A percentile compares a stretch with the other conserved stretches of the same genome.
Conservation (phyloP, 2,113 vertebrate species). For the Megalops atlanticus region DNA sequence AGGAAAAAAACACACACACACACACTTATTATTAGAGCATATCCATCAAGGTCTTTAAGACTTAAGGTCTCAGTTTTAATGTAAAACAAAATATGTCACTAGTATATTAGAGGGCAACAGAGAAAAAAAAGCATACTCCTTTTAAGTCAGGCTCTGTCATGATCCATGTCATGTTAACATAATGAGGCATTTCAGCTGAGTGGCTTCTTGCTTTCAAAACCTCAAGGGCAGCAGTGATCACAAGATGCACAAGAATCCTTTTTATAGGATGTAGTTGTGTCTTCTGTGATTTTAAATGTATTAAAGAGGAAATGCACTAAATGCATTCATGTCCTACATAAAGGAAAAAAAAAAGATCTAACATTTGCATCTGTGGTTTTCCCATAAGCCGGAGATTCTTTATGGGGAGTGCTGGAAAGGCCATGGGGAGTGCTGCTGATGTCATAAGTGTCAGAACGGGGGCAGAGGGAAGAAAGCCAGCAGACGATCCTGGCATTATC, state of each 20-base stretch:
- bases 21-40: too few relatives aligned
- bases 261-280: not conserved
- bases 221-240: constrained; percentile 16
- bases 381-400: not conserved
- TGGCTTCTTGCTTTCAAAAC: constrained; percentile 7
- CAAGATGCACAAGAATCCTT: not conserved
- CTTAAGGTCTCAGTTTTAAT: too few relatives aligned
- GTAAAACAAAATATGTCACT: not conserved
- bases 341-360: not conserved
- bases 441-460: not conserved
- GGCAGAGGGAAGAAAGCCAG: not conserved
- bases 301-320: constrained; percentile 1
- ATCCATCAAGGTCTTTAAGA: too few relatives aligned
- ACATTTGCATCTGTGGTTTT: not conserved
- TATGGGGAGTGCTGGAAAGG: not conserved
- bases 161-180: constrained; percentile 16
- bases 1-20: too few relatives aligned
- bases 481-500: not conserved
- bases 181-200: constrained; percentile 6
- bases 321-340: constrained; percentile 7
- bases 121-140: not conserved
- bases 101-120: not conserved
- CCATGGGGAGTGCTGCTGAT: not conserved
- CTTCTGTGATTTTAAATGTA: constrained; percentile 16
- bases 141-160: constrained; percentile 12